Evolutionary conservation across 2,113 vertebrate genomes (phyloP).

Genomic region (Podilymbus podiceps): DNA sequence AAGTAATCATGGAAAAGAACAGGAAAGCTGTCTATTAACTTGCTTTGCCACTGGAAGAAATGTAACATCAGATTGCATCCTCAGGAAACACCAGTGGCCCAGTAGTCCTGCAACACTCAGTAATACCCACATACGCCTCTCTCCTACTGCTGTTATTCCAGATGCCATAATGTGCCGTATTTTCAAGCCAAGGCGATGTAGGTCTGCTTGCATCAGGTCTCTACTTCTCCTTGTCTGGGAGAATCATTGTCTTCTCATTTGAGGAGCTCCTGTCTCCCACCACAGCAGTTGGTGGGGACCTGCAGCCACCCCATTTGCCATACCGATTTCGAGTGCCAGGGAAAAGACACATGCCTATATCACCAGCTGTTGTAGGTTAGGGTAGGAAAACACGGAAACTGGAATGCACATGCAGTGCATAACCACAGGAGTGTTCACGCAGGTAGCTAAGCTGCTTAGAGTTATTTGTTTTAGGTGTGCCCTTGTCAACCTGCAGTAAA

Average conservation of each 20-base stretch:
- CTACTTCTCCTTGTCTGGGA: background rate
- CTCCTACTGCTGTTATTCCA: background rate
- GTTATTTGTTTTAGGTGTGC: background rate
- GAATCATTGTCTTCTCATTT: background rate
- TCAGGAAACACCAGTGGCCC: background rate
- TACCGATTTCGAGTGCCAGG: background rate
- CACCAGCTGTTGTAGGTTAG: background rate
- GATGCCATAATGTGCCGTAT: background rate
- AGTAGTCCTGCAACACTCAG: background rate
- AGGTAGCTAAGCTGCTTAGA: background rate
- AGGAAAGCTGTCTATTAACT: background rate
- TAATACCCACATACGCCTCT: background rate
- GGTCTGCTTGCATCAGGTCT: background rate
- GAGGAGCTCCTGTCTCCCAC: background rate
- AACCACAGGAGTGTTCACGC: background rate
- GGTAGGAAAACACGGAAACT: background rate
- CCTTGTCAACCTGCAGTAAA: background rate
- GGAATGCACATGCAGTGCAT: accelerated
- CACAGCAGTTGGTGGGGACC: no score
- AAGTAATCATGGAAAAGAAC: background rate
- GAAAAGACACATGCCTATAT: background rate
- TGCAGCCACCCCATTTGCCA: background rate
- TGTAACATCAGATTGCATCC: background rate
- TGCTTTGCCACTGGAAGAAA: background rate
- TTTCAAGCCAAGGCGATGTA: background rate